Evolutionary conservation across 92 coral and sea anemone genomes (phyloP), one percentile per base, ranked within the genome.

Genomic region (Paragorgia papillata): DNA sequence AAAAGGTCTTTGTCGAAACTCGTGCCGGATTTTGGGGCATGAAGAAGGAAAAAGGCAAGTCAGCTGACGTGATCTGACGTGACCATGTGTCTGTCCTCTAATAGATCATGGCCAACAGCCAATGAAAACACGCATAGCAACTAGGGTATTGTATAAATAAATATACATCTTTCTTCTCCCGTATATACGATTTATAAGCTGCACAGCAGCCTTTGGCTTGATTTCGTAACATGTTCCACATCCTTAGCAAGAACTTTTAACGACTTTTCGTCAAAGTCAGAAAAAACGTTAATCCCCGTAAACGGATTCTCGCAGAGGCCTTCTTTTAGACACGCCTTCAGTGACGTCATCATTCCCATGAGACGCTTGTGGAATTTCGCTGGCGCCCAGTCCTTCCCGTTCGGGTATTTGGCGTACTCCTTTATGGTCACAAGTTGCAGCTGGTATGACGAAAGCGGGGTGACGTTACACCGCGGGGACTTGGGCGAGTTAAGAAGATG

Each of bases 401-500:
- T 78, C 2, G 90, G 84, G 58, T 75, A 81, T 44, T 79, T 81
- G 43, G 83, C 90, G 61, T 90, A 74, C 37, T 89, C 87, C 33
- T 83, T 50, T 21, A 66, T n/a, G 5, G 41, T 54, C 4, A 53
- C 54, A 8, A 66, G 73, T 43, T 66, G 54, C 5, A 66, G 32
- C 20, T 66, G 73, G 28, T 50, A 22, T 7, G 48, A 66, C 35
- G 73, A 39, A 20, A 66, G 53, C 19, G 51, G 54, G 17, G 9
- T 20, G n/a, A 66, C 26, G 41, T 53, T 20, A 33, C 54, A 17
- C 26, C 73, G 55, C 12, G 73, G 73, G 31, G 73, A 40, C 29
- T 40, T 66, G 73, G 73, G 34, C 55, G 73, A 66, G 73, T 21
- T 50, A 40, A 66, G 56, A 29, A 66, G 48, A 66, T 35, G 54